phyloP scores from a whole-genome alignment of 2,113 vertebrate genomes.

The Silurus asotus region DNA sequence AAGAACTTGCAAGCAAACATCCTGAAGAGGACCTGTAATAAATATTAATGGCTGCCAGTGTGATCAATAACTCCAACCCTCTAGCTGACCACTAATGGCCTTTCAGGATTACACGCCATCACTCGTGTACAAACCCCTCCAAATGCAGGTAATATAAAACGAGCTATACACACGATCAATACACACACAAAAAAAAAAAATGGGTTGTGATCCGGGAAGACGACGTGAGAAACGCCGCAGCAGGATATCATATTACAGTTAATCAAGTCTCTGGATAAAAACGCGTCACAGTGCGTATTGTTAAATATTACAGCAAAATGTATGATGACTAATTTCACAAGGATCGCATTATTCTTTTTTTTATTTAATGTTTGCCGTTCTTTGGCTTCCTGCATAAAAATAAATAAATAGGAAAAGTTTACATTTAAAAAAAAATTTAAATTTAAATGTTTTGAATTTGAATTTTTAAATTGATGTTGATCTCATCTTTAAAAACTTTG shows the following conservation, averaged over 20 bases:
- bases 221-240: background rate
- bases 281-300: background rate
- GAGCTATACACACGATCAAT: conserved; percentile 39
- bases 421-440: no score
- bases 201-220: background rate
- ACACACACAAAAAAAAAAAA: background rate
- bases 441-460: no score
- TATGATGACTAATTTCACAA: background rate
- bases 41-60: conserved; percentile 41
- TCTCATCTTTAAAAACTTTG: no score
- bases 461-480: no score
- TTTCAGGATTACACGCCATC: conserved; percentile 16
- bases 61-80: conserved; percentile 41
- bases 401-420: no score
- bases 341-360: background rate
- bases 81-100: conserved; percentile 37
- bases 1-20: conserved; percentile 28
- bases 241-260: background rate
- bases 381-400: no score
- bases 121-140: conserved; percentile 9
- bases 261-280: background rate
- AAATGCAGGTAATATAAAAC: conserved; percentile 33
- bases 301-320: background rate
- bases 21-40: conserved; percentile 31
- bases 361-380: background rate